phyloP scores from a whole-genome alignment of 2,888 invertebrate species.

The Clitarchus hookeri region DNA sequence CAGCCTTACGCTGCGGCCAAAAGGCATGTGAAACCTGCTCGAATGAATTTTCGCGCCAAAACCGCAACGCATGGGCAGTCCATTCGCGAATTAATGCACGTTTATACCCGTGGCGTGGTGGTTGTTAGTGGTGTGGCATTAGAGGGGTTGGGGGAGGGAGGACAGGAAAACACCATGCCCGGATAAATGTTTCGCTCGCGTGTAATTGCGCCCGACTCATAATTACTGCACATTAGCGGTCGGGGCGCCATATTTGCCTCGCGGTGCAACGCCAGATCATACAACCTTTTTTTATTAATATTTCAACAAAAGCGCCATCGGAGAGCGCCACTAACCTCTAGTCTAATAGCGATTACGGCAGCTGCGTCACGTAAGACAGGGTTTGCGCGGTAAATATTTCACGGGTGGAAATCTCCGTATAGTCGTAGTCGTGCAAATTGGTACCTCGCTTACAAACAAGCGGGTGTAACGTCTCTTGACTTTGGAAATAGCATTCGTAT shows the following conservation, averaged over 20 bases:
- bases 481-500: too few relatives aligned
- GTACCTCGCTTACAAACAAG: too few relatives aligned
- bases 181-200: neutral
- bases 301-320: neutral
- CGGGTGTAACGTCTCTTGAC: too few relatives aligned
- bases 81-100: neutral
- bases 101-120: neutral
- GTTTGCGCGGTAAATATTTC: too few relatives aligned
- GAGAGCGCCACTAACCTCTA: neutral
- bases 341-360: neutral
- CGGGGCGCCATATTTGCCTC: neutral
- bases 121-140: neutral
- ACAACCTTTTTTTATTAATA: neutral
- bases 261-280: neutral
- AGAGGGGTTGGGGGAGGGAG: neutral
- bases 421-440: too few relatives aligned
- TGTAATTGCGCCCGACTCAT: slow-evolving; percentile 2
- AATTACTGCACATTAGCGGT: slow-evolving; percentile 14
- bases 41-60: too few relatives aligned
- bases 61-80: neutral
- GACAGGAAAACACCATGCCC: neutral
- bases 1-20: too few relatives aligned
- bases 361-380: too few relatives aligned
- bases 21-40: too few relatives aligned
- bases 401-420: too few relatives aligned